A percentile compares a stretch with the other conserved stretches of the same genome.
Evolutionary conservation across 2,113 vertebrate genomes (phyloP).

Genomic region (Rhynchomys soricoides): DNA sequence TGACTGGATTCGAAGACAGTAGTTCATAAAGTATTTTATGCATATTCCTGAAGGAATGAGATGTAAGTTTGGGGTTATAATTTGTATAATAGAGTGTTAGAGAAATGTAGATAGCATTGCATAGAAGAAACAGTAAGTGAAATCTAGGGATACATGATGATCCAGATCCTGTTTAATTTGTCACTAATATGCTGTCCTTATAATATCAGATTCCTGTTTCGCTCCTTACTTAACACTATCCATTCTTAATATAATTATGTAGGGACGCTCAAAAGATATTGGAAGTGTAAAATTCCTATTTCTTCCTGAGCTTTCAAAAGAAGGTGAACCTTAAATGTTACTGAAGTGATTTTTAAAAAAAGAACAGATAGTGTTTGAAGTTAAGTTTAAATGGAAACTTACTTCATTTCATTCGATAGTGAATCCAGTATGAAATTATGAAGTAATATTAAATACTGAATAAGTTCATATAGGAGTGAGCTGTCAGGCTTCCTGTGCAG

Average conservation of each 20-base stretch:
- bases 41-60: background rate
- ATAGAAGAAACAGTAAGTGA: constrained; percentile 57
- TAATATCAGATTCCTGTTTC: constrained; percentile 34
- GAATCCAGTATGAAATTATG: background rate
- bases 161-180: constrained; percentile 30
- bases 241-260: background rate
- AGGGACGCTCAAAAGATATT: background rate
- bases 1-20: constrained; percentile 36
- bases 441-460: background rate
- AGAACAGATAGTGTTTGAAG: background rate
- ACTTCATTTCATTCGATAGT: constrained; percentile 8
- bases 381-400: constrained; percentile 44
- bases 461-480: constrained; percentile 20
- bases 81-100: background rate
- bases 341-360: constrained; percentile 28
- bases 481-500: background rate
- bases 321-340: constrained; percentile 52
- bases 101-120: background rate
- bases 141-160: background rate
- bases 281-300: background rate
- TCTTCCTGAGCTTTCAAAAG: constrained; percentile 53
- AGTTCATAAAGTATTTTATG: constrained; percentile 24
- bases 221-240: constrained; percentile 44
- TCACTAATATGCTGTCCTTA: constrained; percentile 43
- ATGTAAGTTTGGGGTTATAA: background rate